Percentiles rank a stretch among this genome's conserved stretches.
phyloP scores from a whole-genome alignment of 2,797 vertebrate genomes.

The Spinibarbus caldwelli region DNA sequence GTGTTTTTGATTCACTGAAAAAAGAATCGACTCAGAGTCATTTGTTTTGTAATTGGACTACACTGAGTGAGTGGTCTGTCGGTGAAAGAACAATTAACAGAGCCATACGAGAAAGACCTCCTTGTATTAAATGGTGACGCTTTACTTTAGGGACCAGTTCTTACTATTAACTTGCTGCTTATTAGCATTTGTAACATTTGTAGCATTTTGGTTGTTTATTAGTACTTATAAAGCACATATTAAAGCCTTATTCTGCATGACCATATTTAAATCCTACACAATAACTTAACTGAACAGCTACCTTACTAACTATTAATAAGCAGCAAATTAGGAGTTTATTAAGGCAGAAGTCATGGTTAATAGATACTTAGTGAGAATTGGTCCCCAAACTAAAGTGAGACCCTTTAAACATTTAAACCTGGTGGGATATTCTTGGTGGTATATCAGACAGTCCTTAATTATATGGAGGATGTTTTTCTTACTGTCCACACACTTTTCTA shows the following conservation, averaged over 20 bases:
- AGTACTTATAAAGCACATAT: too few relatives aligned
- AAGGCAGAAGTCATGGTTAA: neutral
- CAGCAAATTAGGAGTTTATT: neutral
- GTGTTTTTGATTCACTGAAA: neutral
- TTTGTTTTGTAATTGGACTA: neutral
- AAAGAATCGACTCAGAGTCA: neutral
- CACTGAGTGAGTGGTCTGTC: neutral
- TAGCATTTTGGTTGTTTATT: too few relatives aligned
- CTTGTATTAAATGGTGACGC: neutral
- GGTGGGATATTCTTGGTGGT: neutral
- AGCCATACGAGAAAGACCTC: neutral
- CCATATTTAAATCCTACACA: too few relatives aligned
- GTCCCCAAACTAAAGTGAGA: neutral
- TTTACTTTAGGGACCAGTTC: neutral
- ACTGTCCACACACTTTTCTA: neutral
- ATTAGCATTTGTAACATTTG: too few relatives aligned
- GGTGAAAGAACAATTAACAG: neutral
- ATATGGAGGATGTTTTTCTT: neutral
- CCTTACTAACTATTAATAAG: neutral
- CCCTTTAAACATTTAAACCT: neutral
- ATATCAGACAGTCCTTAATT: neutral
- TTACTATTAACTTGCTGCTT: neutral
- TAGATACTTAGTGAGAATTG: neutral
- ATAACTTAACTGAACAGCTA: too few relatives aligned
- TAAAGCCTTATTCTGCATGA: too few relatives aligned